Base-by-base conservation (phyloP, 64 coral and sea anemone genomes). In the Cladopsammia gracilis region DNA sequence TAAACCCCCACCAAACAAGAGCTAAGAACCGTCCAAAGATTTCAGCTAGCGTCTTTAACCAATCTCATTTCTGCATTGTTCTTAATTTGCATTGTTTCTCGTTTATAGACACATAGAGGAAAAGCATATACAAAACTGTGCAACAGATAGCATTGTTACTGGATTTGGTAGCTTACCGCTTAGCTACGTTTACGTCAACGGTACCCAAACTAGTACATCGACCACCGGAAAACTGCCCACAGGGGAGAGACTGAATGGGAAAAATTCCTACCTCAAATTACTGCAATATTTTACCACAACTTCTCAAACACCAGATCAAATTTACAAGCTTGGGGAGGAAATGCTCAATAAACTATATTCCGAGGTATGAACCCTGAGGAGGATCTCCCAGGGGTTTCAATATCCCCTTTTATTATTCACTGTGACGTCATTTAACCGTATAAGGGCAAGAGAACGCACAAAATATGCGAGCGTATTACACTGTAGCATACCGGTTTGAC, bases 261-360 rank as follows among this genome's bases (percentile, higher is more conserved):
- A 12, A 26, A 2, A 57, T 13, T 72, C 92, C 16, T 96, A 96
- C 25, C 24, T 67, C 7, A 94, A 94, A 11, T 60, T 96, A 44
- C n/a, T 96, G 34, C 70, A 87, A 3, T 85, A 90, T 62, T 94
- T 93, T n/a, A 70, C 95, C 6, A 96, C 95, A 34, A 94, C 18
- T 16, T 45, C 75, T 0, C 62, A 86, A 6, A 86, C 91, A 7
- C 71, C 95, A 1, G 73, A 96, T 13, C 73, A 93, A 34, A 88
- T 96, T 34, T 78, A 86, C 66, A 77, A 82, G 3, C 60, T 93
- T 14, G 95, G 95, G n/a, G 62, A 69, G 61, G 66, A 93, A 43
- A 86, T 93, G 44, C 59, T 93, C 1, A 4, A 69, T 43, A 84
- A 86, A 20, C 58, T 96, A 7, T 96, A 96, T 77, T 23, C 34